These are phyloP conservation scores for Microplitis manilae DNA, from an alignment of 2,888 invertebrate species.

Conservation along the genomic window DNA sequence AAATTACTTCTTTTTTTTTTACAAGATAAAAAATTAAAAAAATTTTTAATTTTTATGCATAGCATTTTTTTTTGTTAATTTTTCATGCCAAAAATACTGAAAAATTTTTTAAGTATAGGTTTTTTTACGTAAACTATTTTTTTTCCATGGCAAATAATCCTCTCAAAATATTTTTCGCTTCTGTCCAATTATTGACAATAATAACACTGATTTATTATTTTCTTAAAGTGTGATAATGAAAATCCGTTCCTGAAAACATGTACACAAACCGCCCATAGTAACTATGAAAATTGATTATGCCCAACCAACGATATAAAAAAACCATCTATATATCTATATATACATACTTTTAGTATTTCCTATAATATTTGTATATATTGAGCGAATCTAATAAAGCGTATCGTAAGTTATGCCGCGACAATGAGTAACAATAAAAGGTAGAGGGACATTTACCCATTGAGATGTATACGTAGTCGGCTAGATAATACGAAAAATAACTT, in stretches of 20 bases:
- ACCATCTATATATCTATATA: not conserved
- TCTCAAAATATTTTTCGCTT: slow-evolving; percentile 1
- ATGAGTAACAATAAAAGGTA: slow-evolving; percentile 17
- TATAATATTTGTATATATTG: not conserved
- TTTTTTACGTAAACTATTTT: too few species aligned
- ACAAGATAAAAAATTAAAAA: too few species aligned
- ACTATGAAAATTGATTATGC: not conserved
- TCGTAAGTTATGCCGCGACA: slow-evolving; percentile 21
- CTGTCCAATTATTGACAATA: not conserved
- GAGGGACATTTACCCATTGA: slow-evolving; percentile 28
- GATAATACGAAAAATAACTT: not conserved
- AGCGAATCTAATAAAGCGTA: slow-evolving; percentile 29
- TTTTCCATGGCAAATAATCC: not conserved
- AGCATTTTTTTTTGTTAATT: too few species aligned
- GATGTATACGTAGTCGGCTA: slow-evolving; percentile 9
- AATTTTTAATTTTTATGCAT: too few species aligned
- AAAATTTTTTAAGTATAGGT: too few species aligned
- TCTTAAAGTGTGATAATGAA: not conserved
- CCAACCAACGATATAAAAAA: not conserved
- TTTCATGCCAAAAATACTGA: too few species aligned
- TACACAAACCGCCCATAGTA: slow-evolving; percentile 1
- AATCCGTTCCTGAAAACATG: not conserved
- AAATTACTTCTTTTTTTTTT: too few species aligned
- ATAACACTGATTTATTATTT: not conserved
- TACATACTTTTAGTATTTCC: not conserved